These are phyloP conservation scores for Pungitius pungitius DNA, from an alignment of 2,113 vertebrate genomes.

Conservation along the genomic window DNA sequence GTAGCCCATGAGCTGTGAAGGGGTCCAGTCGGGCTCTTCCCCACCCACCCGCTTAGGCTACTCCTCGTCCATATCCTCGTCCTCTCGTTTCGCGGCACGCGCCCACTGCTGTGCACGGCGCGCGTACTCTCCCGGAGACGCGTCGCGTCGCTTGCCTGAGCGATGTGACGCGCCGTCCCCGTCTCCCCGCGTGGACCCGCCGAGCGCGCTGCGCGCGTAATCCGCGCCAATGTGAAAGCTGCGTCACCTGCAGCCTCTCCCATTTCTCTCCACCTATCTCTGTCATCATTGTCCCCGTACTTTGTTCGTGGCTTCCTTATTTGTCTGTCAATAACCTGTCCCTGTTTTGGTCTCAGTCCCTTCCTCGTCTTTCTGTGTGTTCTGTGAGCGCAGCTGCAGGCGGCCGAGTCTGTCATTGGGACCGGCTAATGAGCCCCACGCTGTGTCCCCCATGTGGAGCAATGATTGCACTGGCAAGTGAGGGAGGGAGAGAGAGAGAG, in stretches of 20 bases:
- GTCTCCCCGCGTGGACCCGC: conserved; percentile 25
- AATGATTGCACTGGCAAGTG: conserved; percentile 66
- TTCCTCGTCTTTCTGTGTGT: conserved; percentile 20
- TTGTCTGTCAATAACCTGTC: background rate
- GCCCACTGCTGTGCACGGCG: conserved; percentile 25
- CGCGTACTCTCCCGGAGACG: conserved; percentile 7
- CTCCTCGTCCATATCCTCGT: background rate
- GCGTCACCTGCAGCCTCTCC: background rate
- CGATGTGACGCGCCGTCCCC: conserved; percentile 3
- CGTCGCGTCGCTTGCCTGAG: background rate
- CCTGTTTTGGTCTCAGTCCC: background rate
- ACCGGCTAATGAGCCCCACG: conserved; percentile 68
- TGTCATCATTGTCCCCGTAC: background rate
- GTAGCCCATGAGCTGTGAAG: background rate
- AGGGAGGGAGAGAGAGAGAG: conserved; percentile 25
- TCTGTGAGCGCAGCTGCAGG: conserved; percentile 41
- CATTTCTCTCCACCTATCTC: background rate
- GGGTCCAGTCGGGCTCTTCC: conserved; percentile 7
- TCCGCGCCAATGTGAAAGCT: background rate
- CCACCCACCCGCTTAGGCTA: background rate
- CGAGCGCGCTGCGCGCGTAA: conserved; percentile 22
- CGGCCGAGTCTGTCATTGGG: conserved; percentile 66
- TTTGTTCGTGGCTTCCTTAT: background rate
- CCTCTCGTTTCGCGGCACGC: conserved; percentile 12
- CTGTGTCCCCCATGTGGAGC: conserved; percentile 68